These are phyloP conservation scores for Elysia crispata DNA, from an alignment of 2,888 invertebrate species.

Conservation along the genomic window DNA sequence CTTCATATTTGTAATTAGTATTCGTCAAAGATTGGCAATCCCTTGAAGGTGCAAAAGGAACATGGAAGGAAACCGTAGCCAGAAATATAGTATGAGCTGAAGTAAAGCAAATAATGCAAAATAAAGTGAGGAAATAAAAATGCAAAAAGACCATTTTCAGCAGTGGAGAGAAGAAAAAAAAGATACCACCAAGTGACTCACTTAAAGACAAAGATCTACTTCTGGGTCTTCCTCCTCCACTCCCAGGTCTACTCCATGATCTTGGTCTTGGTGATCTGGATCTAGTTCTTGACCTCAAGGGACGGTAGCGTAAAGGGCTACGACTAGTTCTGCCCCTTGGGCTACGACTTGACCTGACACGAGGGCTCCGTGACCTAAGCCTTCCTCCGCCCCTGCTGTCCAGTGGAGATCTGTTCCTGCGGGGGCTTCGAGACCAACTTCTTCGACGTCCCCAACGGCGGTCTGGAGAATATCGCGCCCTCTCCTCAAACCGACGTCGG, in stretches of 20 bases:
- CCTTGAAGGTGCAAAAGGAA: too few relatives aligned
- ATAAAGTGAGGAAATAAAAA: too few relatives aligned
- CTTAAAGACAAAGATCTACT: conserved; percentile 7
- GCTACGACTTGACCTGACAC: conserved; percentile 55
- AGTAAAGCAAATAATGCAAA: too few relatives aligned
- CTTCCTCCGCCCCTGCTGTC: conserved; percentile 48
- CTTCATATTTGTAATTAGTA: too few relatives aligned
- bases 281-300: conserved; percentile 59
- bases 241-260: conserved; percentile 46
- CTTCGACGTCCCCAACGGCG: conserved; percentile 56
- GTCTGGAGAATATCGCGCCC: conserved; percentile 51
- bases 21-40: too few relatives aligned
- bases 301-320: conserved; percentile 54
- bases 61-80: too few relatives aligned
- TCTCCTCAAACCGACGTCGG: conserved; percentile 48
- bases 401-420: conserved; percentile 52
- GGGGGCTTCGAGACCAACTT: conserved; percentile 71
- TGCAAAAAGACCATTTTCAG: too few relatives aligned
- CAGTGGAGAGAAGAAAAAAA: too few relatives aligned
- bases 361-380: conserved; percentile 54
- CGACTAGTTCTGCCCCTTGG: conserved; percentile 49
- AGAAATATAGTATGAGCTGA: too few relatives aligned
- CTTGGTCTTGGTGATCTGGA: conserved; percentile 53
- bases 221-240: conserved; percentile 11
- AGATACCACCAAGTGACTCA: neutral